Percentiles rank a stretch among this genome's conserved stretches.
Conservation (phyloP, 2,797 vertebrate species). For the Aplochiton taeniatus region DNA sequence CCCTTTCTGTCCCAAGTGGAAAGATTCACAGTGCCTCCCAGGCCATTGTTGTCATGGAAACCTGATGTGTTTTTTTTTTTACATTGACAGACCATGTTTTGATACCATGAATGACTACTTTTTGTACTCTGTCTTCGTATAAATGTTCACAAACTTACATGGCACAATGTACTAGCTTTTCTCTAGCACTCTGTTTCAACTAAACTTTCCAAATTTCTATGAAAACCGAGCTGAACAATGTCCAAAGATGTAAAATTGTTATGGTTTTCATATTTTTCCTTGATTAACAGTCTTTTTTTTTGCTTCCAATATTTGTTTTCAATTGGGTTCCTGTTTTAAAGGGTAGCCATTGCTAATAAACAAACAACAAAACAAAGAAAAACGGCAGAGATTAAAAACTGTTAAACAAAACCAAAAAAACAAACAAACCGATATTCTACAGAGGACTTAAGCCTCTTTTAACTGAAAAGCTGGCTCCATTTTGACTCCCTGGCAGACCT, state of each 20-base stretch:
- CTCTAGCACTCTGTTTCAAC: conserved; percentile 37
- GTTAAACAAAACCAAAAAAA: conserved; percentile 60
- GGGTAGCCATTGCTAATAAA: conserved; percentile 18
- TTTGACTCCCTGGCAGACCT: conserved; percentile 16
- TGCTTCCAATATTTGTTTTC: conserved; percentile 5
- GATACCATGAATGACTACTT: conserved; percentile 22
- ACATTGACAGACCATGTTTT: conserved; percentile 20
- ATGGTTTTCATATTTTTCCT: conserved; percentile 44
- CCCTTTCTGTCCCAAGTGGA: conserved; percentile 6
- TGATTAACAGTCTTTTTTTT: conserved; percentile 27
- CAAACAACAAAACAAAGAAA: conserved; percentile 27
- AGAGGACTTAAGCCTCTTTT: conserved; percentile 3
- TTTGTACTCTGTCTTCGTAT: conserved; percentile 9
- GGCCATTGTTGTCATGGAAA: conserved; percentile 27
- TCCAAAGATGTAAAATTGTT: conserved; percentile 70
- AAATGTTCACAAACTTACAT: background rate
- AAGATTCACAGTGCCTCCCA: conserved; percentile 4
- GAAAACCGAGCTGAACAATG: conserved; percentile 52
- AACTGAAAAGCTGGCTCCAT: conserved; percentile 5
- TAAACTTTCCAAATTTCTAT: conserved; percentile 59
- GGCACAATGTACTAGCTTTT: conserved; percentile 27
- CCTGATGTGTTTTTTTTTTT: conserved; percentile 11
- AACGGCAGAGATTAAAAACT: conserved; percentile 29
- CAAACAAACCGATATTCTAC: conserved; percentile 12
- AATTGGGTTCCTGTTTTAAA: conserved; percentile 49